A percentile compares a stretch with the other conserved stretches of the same genome.
Conservation (phyloP, 2,797 vertebrate genomes). For the Hephaestus fuliginosus region DNA sequence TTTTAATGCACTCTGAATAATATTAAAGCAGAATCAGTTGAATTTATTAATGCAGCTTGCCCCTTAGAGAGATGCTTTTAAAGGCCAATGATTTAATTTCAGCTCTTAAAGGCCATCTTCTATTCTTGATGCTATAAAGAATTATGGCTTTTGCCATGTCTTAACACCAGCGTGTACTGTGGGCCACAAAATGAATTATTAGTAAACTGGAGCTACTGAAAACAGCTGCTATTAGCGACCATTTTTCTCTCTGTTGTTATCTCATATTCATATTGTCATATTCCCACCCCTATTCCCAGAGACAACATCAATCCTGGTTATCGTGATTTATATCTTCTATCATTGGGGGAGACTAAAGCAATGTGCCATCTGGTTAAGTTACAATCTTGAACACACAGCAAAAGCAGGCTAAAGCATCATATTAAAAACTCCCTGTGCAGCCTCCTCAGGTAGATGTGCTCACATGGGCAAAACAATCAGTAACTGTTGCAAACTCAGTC, state of each 20-base stretch:
- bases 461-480: constrained; percentile 42
- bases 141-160: constrained; percentile 83
- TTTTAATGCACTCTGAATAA: constrained; percentile 88
- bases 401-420: constrained; percentile 17
- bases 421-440: constrained; percentile 40
- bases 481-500: constrained; percentile 50
- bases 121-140: constrained; percentile 83
- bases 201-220: constrained; percentile 71
- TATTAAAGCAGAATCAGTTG: constrained; percentile 87
- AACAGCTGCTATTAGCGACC: constrained; percentile 77
- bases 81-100: constrained; percentile 89
- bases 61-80: constrained; percentile 88
- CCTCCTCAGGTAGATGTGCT: constrained; percentile 37
- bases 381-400: constrained; percentile 27
- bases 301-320: constrained; percentile 69
- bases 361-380: constrained; percentile 35
- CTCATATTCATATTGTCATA: constrained; percentile 64
- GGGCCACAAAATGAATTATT: constrained; percentile 80
- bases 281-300: constrained; percentile 59
- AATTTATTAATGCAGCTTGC: constrained; percentile 86
- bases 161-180: constrained; percentile 76
- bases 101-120: constrained; percentile 85
- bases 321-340: constrained; percentile 64
- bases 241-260: constrained; percentile 78
- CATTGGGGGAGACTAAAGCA: constrained; percentile 48